A percentile compares a stretch with the other conserved stretches of the same genome.
Evolutionary conservation across 2,113 vertebrate species (phyloP).

Genomic region (Corythornis vintsioides): DNA sequence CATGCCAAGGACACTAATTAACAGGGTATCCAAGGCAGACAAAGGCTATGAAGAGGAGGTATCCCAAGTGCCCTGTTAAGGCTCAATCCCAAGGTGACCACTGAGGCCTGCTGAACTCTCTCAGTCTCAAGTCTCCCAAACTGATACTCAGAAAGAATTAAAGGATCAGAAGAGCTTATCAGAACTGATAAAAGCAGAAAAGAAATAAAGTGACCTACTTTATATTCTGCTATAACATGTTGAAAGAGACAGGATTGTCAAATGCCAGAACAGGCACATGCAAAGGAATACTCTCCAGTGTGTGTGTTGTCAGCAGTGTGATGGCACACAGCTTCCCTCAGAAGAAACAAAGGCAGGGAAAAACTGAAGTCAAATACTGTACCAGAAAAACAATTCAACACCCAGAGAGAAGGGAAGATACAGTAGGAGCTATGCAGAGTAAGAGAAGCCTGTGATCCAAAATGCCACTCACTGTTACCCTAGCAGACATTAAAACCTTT

Average conservation of each 20-base stretch:
- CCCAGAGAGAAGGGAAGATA: neutral
- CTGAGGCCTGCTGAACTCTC: neutral
- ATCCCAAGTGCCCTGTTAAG: neutral
- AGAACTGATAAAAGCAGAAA: neutral
- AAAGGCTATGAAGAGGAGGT: neutral
- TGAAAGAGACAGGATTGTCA: neutral
- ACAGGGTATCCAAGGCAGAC: neutral
- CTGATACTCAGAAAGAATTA: neutral
- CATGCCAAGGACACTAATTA: neutral
- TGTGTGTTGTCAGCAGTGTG: neutral
- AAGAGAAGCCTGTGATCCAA: neutral
- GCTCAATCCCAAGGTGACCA: neutral
- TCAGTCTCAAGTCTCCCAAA: neutral
- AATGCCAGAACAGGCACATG: neutral
- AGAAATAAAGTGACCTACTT: slow-evolving; percentile 51
- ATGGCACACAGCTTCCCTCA: neutral
- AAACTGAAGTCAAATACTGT: neutral
- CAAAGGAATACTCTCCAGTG: slow-evolving; percentile 7
- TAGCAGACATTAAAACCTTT: neutral
- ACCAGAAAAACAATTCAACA: neutral
- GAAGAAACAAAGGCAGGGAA: neutral
- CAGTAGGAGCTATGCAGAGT: neutral
- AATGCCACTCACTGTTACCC: neutral
- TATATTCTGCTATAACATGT: neutral
- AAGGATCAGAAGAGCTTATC: slow-evolving; percentile 6